Percentiles rank a stretch among this genome's conserved stretches.
Evolutionary conservation across 2,797 vertebrate species (phyloP).

Genomic region (Eospalax fontanierii): DNA sequence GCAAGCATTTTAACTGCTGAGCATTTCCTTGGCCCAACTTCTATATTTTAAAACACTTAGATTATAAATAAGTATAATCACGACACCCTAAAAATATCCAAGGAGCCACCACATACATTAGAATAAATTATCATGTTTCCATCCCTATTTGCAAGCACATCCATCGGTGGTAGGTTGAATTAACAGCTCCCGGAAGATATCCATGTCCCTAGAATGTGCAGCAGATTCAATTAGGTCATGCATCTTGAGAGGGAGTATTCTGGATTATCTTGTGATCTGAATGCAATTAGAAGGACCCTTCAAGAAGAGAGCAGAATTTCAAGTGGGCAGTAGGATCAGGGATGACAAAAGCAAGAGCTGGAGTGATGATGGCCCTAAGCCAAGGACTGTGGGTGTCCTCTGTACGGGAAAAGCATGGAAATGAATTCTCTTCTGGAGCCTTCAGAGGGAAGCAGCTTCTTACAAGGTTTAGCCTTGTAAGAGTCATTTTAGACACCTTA

Average conservation of each 20-base stretch:
- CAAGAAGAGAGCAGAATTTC: neutral
- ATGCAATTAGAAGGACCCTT: neutral
- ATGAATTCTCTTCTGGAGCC: neutral
- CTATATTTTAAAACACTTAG: conserved; percentile 25
- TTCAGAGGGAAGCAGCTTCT: neutral
- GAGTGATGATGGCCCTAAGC: fast-evolving
- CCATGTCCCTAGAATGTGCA: neutral
- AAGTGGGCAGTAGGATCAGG: neutral
- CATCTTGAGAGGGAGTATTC: neutral
- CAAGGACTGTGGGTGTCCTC: neutral
- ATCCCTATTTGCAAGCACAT: neutral
- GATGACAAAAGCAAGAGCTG: neutral
- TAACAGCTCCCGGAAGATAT: neutral
- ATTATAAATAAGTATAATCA: conserved; percentile 40
- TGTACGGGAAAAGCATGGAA: neutral
- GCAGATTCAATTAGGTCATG: neutral
- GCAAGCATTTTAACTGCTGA: neutral
- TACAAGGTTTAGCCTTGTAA: neutral
- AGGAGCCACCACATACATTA: neutral
- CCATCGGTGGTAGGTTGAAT: neutral
- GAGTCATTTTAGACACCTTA: neutral
- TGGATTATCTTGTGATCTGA: neutral
- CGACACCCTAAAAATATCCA: neutral
- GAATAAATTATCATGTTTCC: neutral
- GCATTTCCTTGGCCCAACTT: neutral